phyloP scores from a whole-genome alignment of 2,113 vertebrate genomes.

The Narcine bancroftii region DNA sequence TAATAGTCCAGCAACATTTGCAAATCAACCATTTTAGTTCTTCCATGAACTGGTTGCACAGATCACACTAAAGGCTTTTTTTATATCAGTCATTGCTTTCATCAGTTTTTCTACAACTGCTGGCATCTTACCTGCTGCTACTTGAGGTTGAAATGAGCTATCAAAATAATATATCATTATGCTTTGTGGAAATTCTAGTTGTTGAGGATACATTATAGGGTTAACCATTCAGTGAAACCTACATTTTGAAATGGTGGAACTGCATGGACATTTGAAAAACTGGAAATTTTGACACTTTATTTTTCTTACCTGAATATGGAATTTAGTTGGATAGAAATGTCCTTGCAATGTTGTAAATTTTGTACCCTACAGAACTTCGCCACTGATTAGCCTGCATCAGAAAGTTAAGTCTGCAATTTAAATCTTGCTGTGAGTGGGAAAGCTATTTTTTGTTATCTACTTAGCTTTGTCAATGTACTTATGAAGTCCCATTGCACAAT shows the following conservation, averaged over 20 bases:
- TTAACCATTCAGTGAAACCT: neutral
- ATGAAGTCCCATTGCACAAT: neutral
- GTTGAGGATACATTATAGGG: neutral
- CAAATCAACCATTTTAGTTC: neutral
- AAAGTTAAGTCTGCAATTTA: neutral
- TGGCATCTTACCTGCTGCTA: neutral
- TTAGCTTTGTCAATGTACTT: neutral
- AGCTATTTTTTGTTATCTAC: neutral
- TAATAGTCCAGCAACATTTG: neutral
- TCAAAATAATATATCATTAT: neutral
- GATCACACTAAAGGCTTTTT: neutral
- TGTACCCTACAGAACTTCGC: neutral
- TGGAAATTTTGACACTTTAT: neutral
- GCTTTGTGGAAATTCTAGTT: neutral
- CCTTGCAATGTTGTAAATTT: neutral
- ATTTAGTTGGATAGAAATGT: neutral
- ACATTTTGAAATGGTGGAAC: neutral
- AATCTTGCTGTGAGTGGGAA: neutral
- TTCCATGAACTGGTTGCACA: neutral
- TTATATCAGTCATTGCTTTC: neutral
- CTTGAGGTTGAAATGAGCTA: neutral
- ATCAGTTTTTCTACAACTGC: neutral
- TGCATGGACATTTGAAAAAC: neutral
- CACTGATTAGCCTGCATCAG: neutral
- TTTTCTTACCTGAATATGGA: neutral